A percentile compares a stretch with the other conserved stretches of the same genome.
phyloP scores from a whole-genome alignment of 2,888 invertebrate species.

The Nebria salina region DNA sequence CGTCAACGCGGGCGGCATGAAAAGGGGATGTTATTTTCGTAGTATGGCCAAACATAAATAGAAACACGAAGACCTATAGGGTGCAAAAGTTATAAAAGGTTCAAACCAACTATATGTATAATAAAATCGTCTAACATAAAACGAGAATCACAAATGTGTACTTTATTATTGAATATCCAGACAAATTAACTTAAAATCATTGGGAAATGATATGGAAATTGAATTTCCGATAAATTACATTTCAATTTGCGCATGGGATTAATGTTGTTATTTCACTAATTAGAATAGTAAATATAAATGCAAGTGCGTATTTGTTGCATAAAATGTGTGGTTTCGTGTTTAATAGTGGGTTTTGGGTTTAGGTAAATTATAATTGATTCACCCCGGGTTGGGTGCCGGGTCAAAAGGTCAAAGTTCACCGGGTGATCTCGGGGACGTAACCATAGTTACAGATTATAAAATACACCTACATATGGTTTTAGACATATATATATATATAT shows the following conservation, averaged over 20 bases:
- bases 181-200: not conserved
- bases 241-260: not conserved
- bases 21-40: no score
- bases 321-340: not conserved
- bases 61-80: no score
- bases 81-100: no score
- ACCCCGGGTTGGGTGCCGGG: not conserved
- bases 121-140: no score
- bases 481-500: no score
- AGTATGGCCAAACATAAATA: no score
- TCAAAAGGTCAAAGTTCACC: not conserved
- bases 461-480: not conserved
- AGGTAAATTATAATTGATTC: not conserved
- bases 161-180: not conserved
- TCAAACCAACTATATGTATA: no score
- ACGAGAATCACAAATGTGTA: no score
- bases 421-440: not conserved
- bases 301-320: not conserved
- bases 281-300: no score
- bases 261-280: not conserved
- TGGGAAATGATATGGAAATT: not conserved
- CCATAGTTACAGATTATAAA: not conserved
- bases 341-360: not conserved
- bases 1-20: not conserved
- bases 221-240: not conserved